Base-by-base conservation (phyloP, 23 tunicate genomes). In the Styela clava region DNA sequence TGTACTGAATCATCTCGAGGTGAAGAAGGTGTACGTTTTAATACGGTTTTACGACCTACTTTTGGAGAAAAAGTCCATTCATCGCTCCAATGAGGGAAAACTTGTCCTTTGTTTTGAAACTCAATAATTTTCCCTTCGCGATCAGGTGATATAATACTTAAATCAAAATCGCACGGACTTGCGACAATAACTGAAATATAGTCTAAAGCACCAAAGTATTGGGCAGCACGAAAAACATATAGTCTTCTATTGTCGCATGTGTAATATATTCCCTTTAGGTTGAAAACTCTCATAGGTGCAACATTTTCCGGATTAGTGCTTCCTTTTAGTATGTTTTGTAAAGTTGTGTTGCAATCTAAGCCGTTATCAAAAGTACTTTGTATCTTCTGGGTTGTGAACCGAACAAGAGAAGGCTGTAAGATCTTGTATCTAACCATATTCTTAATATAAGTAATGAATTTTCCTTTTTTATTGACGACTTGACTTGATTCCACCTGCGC, bases 161-260 rank as follows among this genome's bases (percentile, higher is more conserved):
- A 34, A 29, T 71, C 35, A 65, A 65, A 24, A 3, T 71, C 77
- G 35, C 77, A 71, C 12, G 35, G 77, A 32, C 77, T 71, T 2
- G 29, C 35, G 16, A 71, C 77, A 16, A 34, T 34, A 3, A 71
- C 77, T 31, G 77, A 71, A 28, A 71, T 71, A 30, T 71, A 71
- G 35, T 71, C 77, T 12, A 71, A 32, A 22, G 23, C 32, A 28
- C 37, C 77, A 16, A 71, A 7, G 16, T 22, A 30, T 30, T 71
- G 77, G 37, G 35, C 7, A 3, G 37, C 77, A 19, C 77, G 34
- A 27, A 71, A 71, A 30, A 71, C 77, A 16, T 71, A 71, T 21
- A 71, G 35, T 3, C 77, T 5, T 71, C 35, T 71, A 16, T 71
- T 71, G 35, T 71, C 77, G 77, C 77, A 71, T 3, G 77, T 71